Percentiles rank a stretch among this genome's conserved stretches.
Evolutionary conservation across 2,888 invertebrate species (phyloP).

Genomic region (Iphiclides podalirius): DNA sequence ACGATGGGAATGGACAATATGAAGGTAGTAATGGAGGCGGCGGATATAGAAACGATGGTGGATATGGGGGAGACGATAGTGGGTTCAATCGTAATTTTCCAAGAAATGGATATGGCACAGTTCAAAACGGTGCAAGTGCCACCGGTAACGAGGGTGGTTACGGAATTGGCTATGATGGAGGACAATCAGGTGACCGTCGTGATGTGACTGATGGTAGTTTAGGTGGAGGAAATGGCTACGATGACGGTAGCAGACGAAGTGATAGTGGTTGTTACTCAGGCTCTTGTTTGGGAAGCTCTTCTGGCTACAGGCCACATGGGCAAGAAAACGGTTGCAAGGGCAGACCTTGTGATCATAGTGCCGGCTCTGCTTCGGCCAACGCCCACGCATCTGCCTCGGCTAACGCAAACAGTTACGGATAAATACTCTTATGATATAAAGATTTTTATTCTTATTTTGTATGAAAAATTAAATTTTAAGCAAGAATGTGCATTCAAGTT

Average conservation of each 20-base stretch:
- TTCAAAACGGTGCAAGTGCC: background rate
- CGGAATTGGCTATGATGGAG: too few species aligned
- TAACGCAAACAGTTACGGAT: background rate
- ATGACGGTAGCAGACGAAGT: slow-evolving; percentile 30
- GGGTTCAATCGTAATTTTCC: background rate
- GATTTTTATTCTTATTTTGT: too few species aligned
- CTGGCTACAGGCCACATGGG: background rate
- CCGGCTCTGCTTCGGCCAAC: background rate
- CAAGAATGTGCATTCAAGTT: too few species aligned
- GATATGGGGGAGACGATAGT: background rate
- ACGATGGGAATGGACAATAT: background rate
- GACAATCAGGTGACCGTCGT: slow-evolving; percentile 34
- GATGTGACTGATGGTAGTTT: slow-evolving; percentile 39
- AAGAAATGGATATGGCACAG: background rate
- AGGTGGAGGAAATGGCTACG: slow-evolving; percentile 25
- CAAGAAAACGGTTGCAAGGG: background rate
- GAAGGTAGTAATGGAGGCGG: background rate
- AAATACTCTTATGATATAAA: too few species aligned
- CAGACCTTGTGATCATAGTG: background rate
- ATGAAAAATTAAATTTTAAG: too few species aligned
- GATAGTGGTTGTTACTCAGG: too few species aligned
- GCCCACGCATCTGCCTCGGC: background rate
- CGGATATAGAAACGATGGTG: background rate
- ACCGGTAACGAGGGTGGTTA: slow-evolving; percentile 36
- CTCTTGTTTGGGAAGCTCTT: background rate